These are phyloP conservation scores for Ectemnius cavifrons DNA, from an alignment of 2,888 invertebrate genomes.

Conservation along the genomic window DNA sequence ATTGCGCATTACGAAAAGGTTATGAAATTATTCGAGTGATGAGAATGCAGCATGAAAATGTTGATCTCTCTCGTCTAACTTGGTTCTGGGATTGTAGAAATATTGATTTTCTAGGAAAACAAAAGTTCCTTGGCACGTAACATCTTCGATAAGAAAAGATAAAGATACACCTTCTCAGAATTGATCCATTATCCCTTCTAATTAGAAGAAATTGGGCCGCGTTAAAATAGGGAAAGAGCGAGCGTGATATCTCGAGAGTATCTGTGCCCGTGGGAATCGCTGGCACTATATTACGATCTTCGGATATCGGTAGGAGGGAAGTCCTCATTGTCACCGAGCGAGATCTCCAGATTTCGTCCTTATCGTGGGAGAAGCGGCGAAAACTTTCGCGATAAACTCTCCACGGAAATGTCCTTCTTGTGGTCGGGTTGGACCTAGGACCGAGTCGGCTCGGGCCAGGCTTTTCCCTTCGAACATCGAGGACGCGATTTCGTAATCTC, in stretches of 20 bases:
- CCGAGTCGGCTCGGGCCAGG: slow-evolving; percentile 6
- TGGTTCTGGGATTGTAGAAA: too few species aligned
- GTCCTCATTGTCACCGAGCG: slow-evolving; percentile 52
- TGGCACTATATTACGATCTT: slow-evolving; percentile 49
- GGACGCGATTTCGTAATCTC: slow-evolving; percentile 58
- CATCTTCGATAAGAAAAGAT: too few species aligned
- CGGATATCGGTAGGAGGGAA: slow-evolving; percentile 44
- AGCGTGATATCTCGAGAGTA: slow-evolving; percentile 41
- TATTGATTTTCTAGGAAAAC: too few species aligned
- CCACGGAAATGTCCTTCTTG: slow-evolving; percentile 38
- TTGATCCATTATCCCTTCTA: neutral
- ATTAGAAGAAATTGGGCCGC: slow-evolving; percentile 27
- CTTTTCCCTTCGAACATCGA: slow-evolving; percentile 46
- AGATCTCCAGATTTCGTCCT: slow-evolving; percentile 56
- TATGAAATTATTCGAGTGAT: slow-evolving; percentile 42
- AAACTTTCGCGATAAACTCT: slow-evolving; percentile 58
- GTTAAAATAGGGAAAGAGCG: neutral
- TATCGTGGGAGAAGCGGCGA: slow-evolving; percentile 58
- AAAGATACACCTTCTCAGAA: too few species aligned
- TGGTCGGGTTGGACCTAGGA: slow-evolving; percentile 28
- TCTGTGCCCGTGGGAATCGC: slow-evolving; percentile 39
- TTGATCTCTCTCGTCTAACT: too few species aligned
- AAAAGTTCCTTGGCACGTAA: too few species aligned
- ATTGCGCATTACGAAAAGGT: slow-evolving; percentile 21
- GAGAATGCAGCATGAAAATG: slow-evolving; percentile 8